phyloP scores from a whole-genome alignment of 2,113 vertebrate species.

The Orcinus orca region DNA sequence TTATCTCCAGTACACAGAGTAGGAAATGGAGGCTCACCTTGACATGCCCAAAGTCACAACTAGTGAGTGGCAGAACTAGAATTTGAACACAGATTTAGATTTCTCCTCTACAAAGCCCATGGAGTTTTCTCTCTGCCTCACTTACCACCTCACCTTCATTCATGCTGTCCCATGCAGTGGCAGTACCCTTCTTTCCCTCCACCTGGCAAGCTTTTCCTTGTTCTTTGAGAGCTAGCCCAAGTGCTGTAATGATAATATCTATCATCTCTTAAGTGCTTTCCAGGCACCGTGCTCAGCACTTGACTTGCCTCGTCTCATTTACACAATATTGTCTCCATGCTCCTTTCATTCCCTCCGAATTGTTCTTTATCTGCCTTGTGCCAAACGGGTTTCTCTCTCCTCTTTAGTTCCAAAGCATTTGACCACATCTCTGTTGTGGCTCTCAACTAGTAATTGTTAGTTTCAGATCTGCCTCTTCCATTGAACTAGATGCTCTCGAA shows the following conservation, averaged over 20 bases:
- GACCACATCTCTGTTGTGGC: neutral
- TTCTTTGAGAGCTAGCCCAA: neutral
- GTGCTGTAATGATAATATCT: neutral
- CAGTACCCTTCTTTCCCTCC: neutral
- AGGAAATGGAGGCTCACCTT: neutral
- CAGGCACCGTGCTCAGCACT: neutral
- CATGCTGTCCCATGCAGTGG: neutral
- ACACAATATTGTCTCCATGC: neutral
- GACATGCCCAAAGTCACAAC: neutral
- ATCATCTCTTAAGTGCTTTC: neutral
- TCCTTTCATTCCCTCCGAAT: neutral
- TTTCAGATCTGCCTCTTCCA: neutral
- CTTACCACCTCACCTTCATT: neutral
- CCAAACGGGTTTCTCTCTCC: neutral
- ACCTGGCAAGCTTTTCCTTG: neutral
- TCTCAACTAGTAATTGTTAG: neutral
- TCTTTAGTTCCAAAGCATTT: neutral
- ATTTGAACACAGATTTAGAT: neutral
- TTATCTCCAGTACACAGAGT: neutral
- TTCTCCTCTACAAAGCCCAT: neutral
- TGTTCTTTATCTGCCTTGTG: neutral
- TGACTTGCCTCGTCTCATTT: neutral
- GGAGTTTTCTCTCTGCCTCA: neutral
- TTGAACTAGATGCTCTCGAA: neutral
- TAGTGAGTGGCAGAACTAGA: neutral